These are phyloP conservation scores for Notospermus geniculatus DNA, from an alignment of 1,140 invertebrate genomes.

Conservation along the genomic window DNA sequence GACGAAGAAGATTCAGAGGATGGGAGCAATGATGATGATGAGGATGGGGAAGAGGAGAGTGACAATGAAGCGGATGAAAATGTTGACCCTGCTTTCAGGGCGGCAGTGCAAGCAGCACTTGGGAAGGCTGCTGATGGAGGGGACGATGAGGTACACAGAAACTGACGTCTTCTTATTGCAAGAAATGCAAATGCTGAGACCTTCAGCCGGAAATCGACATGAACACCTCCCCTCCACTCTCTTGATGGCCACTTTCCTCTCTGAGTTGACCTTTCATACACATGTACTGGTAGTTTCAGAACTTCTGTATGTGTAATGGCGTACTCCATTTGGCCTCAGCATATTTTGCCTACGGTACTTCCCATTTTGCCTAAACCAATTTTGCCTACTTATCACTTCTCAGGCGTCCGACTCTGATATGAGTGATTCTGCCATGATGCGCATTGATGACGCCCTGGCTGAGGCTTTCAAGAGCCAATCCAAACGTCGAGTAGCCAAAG, in stretches of 20 bases:
- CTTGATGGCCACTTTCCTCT: neutral
- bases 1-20: constrained; percentile 50
- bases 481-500: constrained; percentile 26
- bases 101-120: constrained; percentile 60
- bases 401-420: constrained; percentile 58
- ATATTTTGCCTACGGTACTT: too few relatives aligned
- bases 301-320: neutral
- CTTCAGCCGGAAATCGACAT: neutral
- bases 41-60: constrained; percentile 24
- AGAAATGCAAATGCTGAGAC: neutral
- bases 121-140: constrained; percentile 36
- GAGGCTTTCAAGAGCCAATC: constrained; percentile 31
- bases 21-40: constrained; percentile 19
- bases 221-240: neutral
- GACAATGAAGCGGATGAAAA: constrained; percentile 31
- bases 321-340: neutral
- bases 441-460: constrained; percentile 34
- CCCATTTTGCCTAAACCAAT: too few relatives aligned
- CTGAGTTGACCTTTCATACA: too few relatives aligned
- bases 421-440: constrained; percentile 70
- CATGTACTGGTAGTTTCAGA: too few relatives aligned
- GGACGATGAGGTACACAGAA: constrained; percentile 10
- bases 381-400: neutral
- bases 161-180: neutral
- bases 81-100: constrained; percentile 54